Base-by-base conservation (phyloP, 2,113 vertebrate genomes). In the Clinocottus analis region DNA sequence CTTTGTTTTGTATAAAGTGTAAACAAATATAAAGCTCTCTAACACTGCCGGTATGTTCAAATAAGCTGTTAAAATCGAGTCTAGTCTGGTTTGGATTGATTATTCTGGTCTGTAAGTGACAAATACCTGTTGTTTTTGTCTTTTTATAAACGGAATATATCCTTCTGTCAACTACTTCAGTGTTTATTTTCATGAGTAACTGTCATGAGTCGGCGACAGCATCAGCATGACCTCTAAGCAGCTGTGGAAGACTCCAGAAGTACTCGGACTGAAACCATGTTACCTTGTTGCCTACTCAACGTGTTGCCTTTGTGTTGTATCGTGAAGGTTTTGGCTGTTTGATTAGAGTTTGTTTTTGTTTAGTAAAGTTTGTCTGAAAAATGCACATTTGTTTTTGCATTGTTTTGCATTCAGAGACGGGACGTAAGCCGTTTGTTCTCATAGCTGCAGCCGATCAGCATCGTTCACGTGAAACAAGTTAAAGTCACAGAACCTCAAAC, bases 301-400 rank as follows among this genome's bases (percentile, higher is more conserved):
- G 23, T 88, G 89, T 91, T 93, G 92, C 90, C 90, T 93, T 92
- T 88, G 88, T 93, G 90, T 89, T 87, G 90, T 94, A 80, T 78
- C 80, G 92, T 90, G 80, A 87, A 81, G 51, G 67, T 76, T 93
- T 84, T 53, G 29, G 87, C 85, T 82, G 56, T 88, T 83, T 78
- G 10, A 65, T 83, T 60, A 25, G 37, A 61, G 37, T 78, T 84
- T 58, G 16, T 78, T 86, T 82, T 41, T 53, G 16, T 78, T 85
- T 75, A 92, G 82, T 93, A 93, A 93, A 93, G 72, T 89, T 88
- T 83, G 86, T 88, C 80, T 85, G 77, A 81, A 90, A 82, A 89
- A 59, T 43, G n/a, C 16, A 16, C 19, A 45, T n/a, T 45, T 9
- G n/a, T 88, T 72, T 83, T 74, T 82, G 35, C 23, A 1, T 80